A percentile compares a stretch with the other conserved stretches of the same genome.
Evolutionary conservation across 1,140 invertebrate species (phyloP).

Genomic region (Wiebesia pumilae): DNA sequence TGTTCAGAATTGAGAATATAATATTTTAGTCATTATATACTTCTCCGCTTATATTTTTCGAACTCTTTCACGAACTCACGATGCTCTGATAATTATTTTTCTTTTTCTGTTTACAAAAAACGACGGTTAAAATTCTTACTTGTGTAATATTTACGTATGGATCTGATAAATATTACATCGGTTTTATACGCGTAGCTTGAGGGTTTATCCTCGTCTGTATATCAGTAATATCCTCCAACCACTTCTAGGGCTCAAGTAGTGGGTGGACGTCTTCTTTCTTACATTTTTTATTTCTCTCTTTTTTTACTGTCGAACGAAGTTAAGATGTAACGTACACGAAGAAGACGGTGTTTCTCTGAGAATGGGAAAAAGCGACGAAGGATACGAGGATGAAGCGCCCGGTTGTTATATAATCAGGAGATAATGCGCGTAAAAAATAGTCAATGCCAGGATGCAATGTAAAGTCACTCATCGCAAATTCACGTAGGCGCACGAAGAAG

Average conservation of each 20-base stretch:
- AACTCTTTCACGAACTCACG: not conserved
- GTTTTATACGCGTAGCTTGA: not conserved
- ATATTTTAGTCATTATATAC: not conserved
- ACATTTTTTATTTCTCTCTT: not conserved
- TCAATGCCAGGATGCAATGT: not conserved
- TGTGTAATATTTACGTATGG: constrained; percentile 43
- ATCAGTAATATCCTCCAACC: constrained; percentile 26
- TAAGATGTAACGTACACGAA: not conserved
- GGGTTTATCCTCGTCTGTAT: not conserved
- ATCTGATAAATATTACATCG: not conserved
- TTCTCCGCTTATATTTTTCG: not conserved
- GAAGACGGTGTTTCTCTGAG: no score
- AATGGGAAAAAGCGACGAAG: not conserved
- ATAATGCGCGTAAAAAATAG: constrained; percentile 18
- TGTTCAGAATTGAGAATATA: constrained; percentile 34
- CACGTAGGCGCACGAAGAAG: constrained; percentile 26
- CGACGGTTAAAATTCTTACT: not conserved
- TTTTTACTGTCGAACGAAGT: not conserved
- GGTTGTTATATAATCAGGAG: not conserved
- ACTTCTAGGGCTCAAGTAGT: constrained; percentile 55
- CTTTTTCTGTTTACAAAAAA: constrained; percentile 27
- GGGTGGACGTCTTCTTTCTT: constrained; percentile 40
- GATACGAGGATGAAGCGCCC: not conserved
- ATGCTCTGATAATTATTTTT: not conserved
- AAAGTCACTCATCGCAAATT: constrained; percentile 23